Percentiles rank a stretch among this genome's conserved stretches.
Conservation (phyloP, 2,113 vertebrate genomes). For the Silurus asotus region DNA sequence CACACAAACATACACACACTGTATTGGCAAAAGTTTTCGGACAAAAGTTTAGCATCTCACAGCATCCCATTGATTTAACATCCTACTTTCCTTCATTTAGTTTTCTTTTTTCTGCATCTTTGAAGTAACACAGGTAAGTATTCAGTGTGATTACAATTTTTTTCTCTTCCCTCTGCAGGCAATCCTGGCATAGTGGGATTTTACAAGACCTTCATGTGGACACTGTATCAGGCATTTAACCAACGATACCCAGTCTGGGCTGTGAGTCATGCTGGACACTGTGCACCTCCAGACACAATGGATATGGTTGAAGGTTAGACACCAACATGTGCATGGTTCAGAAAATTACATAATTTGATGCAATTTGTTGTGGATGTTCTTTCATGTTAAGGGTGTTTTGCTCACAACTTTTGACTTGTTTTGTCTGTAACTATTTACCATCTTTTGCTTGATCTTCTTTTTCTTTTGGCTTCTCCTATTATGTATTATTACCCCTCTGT, state of each 20-base stretch:
- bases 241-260: conserved; percentile 84
- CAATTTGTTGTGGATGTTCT: not conserved
- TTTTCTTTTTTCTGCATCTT: not conserved
- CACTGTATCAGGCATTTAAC: conserved; percentile 75
- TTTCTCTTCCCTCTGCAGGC: conserved; percentile 72
- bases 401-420: not conserved
- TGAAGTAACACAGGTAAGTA: not conserved
- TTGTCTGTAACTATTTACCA: no score
- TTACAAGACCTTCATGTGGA: conserved; percentile 85
- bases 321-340: not conserved
- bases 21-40: no score
- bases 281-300: conserved; percentile 77
- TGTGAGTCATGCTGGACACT: conserved; percentile 90
- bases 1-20: no score
- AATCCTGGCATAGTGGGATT: conserved; percentile 88
- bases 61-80: not conserved
- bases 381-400: not conserved
- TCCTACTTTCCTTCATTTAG: not conserved
- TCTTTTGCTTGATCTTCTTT: no score
- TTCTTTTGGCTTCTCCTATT: no score
- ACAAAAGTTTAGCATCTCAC: not conserved
- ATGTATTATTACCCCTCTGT: no score
- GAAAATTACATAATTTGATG: no score
- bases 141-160: not conserved
- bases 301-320: conserved; percentile 82